Evolutionary conservation across 2,113 vertebrate species (phyloP).

Genomic region (Nannospalax galili): DNA sequence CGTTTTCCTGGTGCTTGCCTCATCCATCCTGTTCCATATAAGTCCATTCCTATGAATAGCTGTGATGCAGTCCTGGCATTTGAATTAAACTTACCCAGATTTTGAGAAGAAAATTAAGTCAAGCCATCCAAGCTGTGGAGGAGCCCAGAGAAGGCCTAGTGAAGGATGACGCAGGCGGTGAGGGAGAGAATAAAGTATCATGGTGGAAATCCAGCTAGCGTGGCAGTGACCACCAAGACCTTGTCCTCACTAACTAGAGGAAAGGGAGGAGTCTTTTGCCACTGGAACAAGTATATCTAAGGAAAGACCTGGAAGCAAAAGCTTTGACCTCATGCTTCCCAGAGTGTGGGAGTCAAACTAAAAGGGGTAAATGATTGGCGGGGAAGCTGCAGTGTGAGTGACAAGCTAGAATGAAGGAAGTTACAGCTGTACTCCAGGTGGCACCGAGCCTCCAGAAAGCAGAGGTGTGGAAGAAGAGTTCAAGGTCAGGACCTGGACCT

Average conservation of each 20-base stretch:
- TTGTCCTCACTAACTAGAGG: background rate
- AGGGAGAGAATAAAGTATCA: background rate
- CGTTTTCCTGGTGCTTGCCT: background rate
- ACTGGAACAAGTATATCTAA: background rate
- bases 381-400: background rate
- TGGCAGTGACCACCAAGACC: background rate
- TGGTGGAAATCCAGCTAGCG: background rate
- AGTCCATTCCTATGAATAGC: background rate
- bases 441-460: background rate
- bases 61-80: background rate
- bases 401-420: background rate
- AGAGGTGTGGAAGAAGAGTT: background rate
- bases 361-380: background rate
- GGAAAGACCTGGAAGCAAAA: background rate
- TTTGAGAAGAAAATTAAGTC: background rate
- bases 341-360: background rate
- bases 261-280: background rate
- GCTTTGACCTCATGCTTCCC: background rate
- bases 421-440: background rate
- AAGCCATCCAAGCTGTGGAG: background rate
- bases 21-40: background rate
- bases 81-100: background rate
- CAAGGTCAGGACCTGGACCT: background rate
- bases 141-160: background rate
- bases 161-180: background rate